A percentile compares a stretch with the other conserved stretches of the same genome.
Conservation (phyloP, 2,797 vertebrate species). For the Aeoliscus strigatus region DNA sequence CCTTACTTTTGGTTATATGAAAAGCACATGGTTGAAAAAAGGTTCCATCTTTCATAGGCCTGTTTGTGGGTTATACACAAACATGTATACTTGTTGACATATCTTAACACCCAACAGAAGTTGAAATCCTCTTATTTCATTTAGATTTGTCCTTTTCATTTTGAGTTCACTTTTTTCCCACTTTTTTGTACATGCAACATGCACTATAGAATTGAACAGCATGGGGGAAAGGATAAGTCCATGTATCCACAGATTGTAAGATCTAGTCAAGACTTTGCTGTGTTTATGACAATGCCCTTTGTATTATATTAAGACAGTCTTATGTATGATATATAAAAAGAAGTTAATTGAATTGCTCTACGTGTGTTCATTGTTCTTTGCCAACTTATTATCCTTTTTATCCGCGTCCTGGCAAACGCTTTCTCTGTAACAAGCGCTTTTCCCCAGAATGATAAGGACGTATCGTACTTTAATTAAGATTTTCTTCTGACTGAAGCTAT, state of each 20-base stretch:
- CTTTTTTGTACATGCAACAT: constrained; percentile 84
- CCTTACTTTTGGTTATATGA: constrained; percentile 77
- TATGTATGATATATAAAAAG: constrained; percentile 99
- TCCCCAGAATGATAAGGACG: too few relatives aligned
- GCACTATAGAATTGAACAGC: constrained; percentile 99
- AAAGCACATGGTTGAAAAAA: constrained; percentile 77
- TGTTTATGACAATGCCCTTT: constrained; percentile 99
- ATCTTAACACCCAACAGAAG: constrained; percentile 73
- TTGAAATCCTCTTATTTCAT: constrained; percentile 75
- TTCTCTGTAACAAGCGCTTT: too few relatives aligned
- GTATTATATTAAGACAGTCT: constrained; percentile 99
- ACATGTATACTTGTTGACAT: constrained; percentile 73
- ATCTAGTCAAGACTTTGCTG: constrained; percentile 99
- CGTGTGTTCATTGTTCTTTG: constrained; percentile 76
- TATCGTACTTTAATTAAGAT: too few relatives aligned
- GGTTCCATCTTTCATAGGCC: constrained; percentile 75
- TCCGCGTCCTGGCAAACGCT: too few relatives aligned
- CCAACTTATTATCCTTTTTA: too few relatives aligned
- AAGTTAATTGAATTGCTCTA: constrained; percentile 98
- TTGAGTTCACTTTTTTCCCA: constrained; percentile 70
- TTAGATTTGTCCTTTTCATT: constrained; percentile 67
- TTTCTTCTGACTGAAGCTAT: too few relatives aligned
- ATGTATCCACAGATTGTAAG: constrained; percentile 99
- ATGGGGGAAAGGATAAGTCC: constrained; percentile 99
- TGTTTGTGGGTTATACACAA: constrained; percentile 76